Percentiles rank a stretch among this genome's conserved stretches.
These are phyloP conservation scores for Forbesichthys agassizii DNA, from an alignment of 2,113 vertebrate species.

Conservation along the genomic window DNA sequence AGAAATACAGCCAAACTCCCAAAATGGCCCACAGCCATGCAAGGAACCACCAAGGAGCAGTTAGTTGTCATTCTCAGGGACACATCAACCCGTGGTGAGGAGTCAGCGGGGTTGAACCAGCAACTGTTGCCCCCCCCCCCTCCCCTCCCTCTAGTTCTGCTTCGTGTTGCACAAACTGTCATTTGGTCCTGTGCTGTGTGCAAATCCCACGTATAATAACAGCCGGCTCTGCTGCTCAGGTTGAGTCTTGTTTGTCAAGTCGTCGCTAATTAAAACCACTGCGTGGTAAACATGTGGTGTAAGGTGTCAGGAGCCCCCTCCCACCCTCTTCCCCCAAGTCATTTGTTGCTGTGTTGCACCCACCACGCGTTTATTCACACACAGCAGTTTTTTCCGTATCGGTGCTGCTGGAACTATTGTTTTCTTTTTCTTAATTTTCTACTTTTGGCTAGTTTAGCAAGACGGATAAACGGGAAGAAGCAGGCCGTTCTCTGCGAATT, in stretches of 20 bases:
- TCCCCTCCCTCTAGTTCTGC: too few species aligned
- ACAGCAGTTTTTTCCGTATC: neutral
- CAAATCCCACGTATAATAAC: neutral
- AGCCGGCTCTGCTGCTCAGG: neutral
- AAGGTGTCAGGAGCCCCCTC: constrained; percentile 12
- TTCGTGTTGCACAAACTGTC: neutral
- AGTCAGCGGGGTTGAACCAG: too few species aligned
- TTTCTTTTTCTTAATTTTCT: too few species aligned
- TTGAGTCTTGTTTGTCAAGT: neutral
- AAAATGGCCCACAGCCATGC: neutral
- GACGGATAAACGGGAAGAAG: too few species aligned
- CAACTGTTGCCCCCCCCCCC: too few species aligned
- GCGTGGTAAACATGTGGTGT: constrained; percentile 28
- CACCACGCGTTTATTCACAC: neutral
- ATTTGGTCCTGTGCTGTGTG: neutral
- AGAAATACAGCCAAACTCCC: neutral
- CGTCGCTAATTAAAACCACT: constrained; percentile 40
- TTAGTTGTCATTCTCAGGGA: too few species aligned
- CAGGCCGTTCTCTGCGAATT: too few species aligned
- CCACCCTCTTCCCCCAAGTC: neutral
- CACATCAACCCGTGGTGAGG: too few species aligned
- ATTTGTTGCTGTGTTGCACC: neutral
- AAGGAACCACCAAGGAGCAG: neutral
- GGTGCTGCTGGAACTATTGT: too few species aligned
- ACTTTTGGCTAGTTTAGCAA: too few species aligned